Percentiles rank a stretch among this genome's conserved stretches.
Evolutionary conservation across 2,797 vertebrate genomes (phyloP).

Genomic region (Sebastiscus albofasciatus): DNA sequence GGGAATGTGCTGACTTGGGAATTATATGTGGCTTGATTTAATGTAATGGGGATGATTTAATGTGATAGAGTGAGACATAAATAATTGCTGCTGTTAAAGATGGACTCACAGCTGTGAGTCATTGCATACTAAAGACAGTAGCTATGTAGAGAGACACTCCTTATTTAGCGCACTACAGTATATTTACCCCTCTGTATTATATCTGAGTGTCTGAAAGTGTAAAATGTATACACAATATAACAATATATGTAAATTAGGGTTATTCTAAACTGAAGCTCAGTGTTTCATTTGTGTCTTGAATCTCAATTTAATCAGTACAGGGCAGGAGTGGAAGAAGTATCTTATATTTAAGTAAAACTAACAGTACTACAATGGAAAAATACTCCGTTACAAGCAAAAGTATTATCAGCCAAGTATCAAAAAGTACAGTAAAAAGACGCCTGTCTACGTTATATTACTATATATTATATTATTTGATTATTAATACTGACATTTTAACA

Average conservation of each 20-base stretch:
- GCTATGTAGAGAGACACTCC: background rate
- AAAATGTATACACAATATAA: background rate
- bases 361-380: background rate
- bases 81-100: slow-evolving; percentile 19
- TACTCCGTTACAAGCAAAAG: background rate
- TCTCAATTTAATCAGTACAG: background rate
- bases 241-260: too few species aligned
- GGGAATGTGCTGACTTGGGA: slow-evolving; percentile 47
- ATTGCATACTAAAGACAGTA: background rate
- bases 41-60: slow-evolving; percentile 21
- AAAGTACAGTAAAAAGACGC: background rate
- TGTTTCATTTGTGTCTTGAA: background rate
- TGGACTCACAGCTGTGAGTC: slow-evolving; percentile 3
- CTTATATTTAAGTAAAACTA: background rate
- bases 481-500: too few species aligned
- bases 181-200: background rate
- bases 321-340: background rate
- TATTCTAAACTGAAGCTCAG: background rate
- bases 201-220: background rate
- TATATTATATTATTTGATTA: background rate
- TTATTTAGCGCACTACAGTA: background rate
- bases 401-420: background rate
- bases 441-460: background rate
- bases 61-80: slow-evolving; percentile 10
- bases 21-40: slow-evolving; percentile 24